These are phyloP conservation scores for Orchesellides sinensis DNA, from an alignment of 2,888 invertebrate species.

Conservation along the genomic window DNA sequence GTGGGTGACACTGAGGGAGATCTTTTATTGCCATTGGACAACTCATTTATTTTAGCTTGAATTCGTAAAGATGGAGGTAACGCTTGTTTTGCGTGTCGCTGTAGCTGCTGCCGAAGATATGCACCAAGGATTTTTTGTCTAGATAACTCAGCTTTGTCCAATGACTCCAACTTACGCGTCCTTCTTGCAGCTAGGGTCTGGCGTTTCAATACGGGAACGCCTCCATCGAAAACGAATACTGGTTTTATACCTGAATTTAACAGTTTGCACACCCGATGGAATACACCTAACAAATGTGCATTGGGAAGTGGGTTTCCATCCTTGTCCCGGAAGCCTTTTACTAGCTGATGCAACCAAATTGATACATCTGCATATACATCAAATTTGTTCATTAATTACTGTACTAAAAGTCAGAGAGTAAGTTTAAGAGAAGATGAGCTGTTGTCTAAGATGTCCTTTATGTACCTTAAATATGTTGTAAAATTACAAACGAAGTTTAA, in stretches of 20 bases:
- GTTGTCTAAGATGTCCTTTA: too few relatives aligned
- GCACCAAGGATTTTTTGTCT: slow-evolving; percentile 86
- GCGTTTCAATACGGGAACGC: slow-evolving; percentile 92
- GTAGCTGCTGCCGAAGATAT: slow-evolving; percentile 69
- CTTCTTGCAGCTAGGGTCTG: slow-evolving; percentile 91
- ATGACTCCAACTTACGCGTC: slow-evolving; percentile 84
- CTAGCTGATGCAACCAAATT: slow-evolving; percentile 98
- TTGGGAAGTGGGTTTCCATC: slow-evolving; percentile 89
- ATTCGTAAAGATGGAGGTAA: slow-evolving; percentile 64
- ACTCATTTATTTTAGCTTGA: slow-evolving; percentile 31
- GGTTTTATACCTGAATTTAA: slow-evolving; percentile 97
- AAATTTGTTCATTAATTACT: too few relatives aligned
- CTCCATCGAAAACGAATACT: slow-evolving; percentile 99
- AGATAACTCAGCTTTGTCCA: slow-evolving; percentile 85
- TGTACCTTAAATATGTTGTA: too few relatives aligned
- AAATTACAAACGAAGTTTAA: too few relatives aligned
- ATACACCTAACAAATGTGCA: slow-evolving; percentile 95
- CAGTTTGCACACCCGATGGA: slow-evolving; percentile 96
- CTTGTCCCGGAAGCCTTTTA: slow-evolving; percentile 94
- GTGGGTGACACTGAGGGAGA: slow-evolving; percentile 45
- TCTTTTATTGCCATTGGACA: slow-evolving; percentile 17
- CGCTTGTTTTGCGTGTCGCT: slow-evolving; percentile 63
- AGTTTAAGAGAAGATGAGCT: too few relatives aligned
- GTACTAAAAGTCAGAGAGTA: too few relatives aligned
- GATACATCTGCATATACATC: slow-evolving; percentile 97